Evolutionary conservation across 2,113 vertebrate species (phyloP), one percentile per base, ranked within the genome.

Genomic region (Alectura lathami): DNA sequence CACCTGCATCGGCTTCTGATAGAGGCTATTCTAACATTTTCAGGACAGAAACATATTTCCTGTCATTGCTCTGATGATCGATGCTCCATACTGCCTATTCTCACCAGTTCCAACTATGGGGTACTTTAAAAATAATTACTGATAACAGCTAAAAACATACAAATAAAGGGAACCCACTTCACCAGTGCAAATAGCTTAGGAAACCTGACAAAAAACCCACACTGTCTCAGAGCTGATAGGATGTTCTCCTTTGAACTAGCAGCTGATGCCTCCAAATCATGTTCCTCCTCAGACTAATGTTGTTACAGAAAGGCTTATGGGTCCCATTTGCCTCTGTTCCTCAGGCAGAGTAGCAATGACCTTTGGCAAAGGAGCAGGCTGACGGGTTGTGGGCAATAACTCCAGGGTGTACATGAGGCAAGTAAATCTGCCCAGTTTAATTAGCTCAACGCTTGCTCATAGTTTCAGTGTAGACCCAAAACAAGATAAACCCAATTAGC

Each of bases 391-490:
- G 17, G 30, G 36, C 42, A 66, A 30, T 66, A 88, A 77, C 60
- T 83, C 56, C 57, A 83, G 72, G 68, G 45, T 48, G n/a, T 74
- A 83, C 18, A 43, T 3, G 7, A 93, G 62, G 57, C 40, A 84
- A 48, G 50, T 64, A 91, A 90, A 88, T 88, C 60, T 78, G 40
- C 70, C 40, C 9, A 0, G 56, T 83, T 84, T 83, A 90, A 92
- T 89, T 70, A 95, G 30, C 43, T 95, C 51, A 54, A 29, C 53
- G 88, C 69, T 93, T 95, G 83, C 76, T 95, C 92, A 93, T 48
- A 86, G 85, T 95, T 95, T 96, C 95, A 95, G 30, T 86, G 73
- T 86, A 93, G 76, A 91, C 93, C 60, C 56, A 88, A 86, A 95
- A 84, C 68, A 90, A 95, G 73, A 94, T 88, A 92, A 93, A 78